Conservation (phyloP, 2,797 vertebrate species). For the Hylomyscus alleni region DNA sequence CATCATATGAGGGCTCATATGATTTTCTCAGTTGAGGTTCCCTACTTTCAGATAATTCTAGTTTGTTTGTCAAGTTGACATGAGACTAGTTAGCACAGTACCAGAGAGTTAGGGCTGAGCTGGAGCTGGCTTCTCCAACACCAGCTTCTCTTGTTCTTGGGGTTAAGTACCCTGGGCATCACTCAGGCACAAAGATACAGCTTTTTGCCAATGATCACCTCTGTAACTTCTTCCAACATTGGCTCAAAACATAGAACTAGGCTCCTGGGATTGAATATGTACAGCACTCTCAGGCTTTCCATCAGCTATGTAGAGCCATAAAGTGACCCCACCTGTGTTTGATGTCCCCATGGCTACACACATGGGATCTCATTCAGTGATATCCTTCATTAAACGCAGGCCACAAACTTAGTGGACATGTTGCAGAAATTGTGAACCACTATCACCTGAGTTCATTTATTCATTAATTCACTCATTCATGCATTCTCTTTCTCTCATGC, state of each 20-base stretch:
- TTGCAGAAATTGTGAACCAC: background rate
- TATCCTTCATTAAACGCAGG: background rate
- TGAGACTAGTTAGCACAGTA: background rate
- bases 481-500: background rate
- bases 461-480: too few relatives aligned
- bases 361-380: background rate
- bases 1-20: background rate
- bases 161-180: background rate
- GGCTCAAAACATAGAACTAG: background rate
- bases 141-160: background rate
- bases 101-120: background rate
- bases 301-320: background rate
- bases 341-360: background rate
- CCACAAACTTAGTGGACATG: background rate
- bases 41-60: background rate
- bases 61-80: background rate
- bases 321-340: background rate
- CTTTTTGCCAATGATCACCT: background rate
- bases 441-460: background rate
- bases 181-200: background rate
- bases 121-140: background rate
- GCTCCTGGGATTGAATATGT: conserved; percentile 27
- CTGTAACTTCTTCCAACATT: background rate
- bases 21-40: background rate
- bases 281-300: background rate